Base-by-base conservation (phyloP, 2,888 invertebrate genomes). In the Sinotaia quadrata region DNA sequence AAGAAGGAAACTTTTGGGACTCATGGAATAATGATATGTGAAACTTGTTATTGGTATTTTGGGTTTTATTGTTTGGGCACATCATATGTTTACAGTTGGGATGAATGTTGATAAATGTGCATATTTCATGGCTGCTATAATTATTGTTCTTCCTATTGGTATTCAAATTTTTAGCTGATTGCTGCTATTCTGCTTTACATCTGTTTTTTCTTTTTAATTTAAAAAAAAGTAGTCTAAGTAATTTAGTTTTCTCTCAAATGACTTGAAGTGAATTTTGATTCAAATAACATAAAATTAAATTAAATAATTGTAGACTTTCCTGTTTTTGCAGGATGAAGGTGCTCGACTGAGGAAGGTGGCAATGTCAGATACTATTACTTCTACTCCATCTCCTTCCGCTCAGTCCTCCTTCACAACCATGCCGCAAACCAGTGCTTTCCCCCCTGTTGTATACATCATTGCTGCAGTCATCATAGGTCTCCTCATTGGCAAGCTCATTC, bases 121-220 rank as follows among this genome's bases (percentile, higher is more conserved):
- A 29, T 94, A 94, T 87, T 94, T 94, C 87, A 94, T 94, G 0
- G 92, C 94, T 56, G 94, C 94, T 24, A 94, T 94, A 44, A 51
- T 94, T 91, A 94, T 94, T 93, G 94, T 93, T 0, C 91, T 94
- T 0, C 94, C 94, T 0, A 94, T 94, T 24, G 94, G 94, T 78
- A 93, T 94, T 91, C 94, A 94, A 91, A 91, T 94, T 89, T 94
- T 94, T 89, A 92, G 93, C 36, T 94, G 93, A 91, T 81, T 79
- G n/a, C n/a, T n/a, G n/a, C n/a, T n/a, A n/a, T n/a, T n/a, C n/a
- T n/a, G n/a, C n/a, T n/a, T n/a, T n/a, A n/a, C n/a, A n/a, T n/a
- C n/a, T n/a, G n/a, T n/a, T n/a, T n/a, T n/a, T n/a, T n/a, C n/a
- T n/a, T n/a, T n/a, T n/a, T n/a, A n/a, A n/a, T n/a, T n/a, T n/a